Base-by-base conservation (phyloP, 2,888 invertebrate species). In the Galerucella nymphaeae region DNA sequence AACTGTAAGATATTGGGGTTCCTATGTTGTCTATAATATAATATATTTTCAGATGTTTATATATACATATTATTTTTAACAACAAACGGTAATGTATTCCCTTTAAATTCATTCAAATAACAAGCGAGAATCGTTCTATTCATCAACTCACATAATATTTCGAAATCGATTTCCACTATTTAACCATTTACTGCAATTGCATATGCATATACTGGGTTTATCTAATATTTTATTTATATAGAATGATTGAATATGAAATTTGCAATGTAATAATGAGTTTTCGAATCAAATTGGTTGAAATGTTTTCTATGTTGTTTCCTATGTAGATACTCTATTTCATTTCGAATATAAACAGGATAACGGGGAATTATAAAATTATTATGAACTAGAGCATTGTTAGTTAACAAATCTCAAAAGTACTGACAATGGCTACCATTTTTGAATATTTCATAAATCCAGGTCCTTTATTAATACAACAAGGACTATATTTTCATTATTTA, bases 171-270 rank as follows among this genome's bases (percentile, higher is more conserved):
- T 62, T 42, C 18, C 42, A 18, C 61, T 62, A 62, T 62, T 62
- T 13, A 38, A 62, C 61, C 42, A 62, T 59, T 59, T 59, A 57
- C 14, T 57, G 59, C 59, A 38, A 59, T 62, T 62, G 42, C 38
- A 62, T 10, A 62, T 62, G 42, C 61, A 62, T 62, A 62, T 42
- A 62, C 16, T 62, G 41, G 42, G 61, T 41, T 62, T 62, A 62
- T 62, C 42, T 42, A 41, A 62, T 62, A 62, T 62, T 62, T 62
- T 62, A 62, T 62, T 62, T 62, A 62, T 42, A 42, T 62, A 41
- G 41, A 62, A 62, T 62, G 61, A 62, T 62, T 62, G 61, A 62
- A 62, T 62, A 62, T 62, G 61, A 42, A 62, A 62, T 42, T 62
- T 62, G 61, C 61, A 62, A 62, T 62, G 61, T 62, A 18, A 62